Base-by-base conservation (phyloP, 2,888 invertebrate genomes). In the Zygothrica quintamaculata region DNA sequence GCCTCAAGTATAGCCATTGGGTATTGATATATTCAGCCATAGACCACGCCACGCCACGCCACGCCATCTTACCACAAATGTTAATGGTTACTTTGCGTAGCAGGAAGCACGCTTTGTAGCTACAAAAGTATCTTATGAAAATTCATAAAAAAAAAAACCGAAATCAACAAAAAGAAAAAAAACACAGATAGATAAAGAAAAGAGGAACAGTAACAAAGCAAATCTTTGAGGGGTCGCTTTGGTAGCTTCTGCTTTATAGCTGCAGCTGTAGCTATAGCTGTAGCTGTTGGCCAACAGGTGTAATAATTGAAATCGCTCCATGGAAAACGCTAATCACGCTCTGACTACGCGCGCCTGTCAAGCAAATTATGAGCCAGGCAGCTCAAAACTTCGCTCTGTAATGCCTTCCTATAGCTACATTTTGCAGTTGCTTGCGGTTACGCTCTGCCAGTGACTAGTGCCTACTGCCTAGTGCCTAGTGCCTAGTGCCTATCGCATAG, bases 281-380 rank as follows among this genome's bases (percentile, higher is more conserved):
- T 1, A 29, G 5, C 12, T 18, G 39, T 52, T 65, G 37, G 46
- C 44, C 37, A 87, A 84, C 90, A 90, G 90, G 90, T 90, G 90
- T 90, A 89, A 89, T 90, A 90, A 90, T 90, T 90, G 90, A 86
- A 89, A 87, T 85, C 77, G 79, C 82, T 74, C 74, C 84, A 80
- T 79, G 81, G 69, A 69, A 88, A 88, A 82, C 85, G 78, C 84
- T 78, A 84, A 80, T 84, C 77, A 77, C 65, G 76, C 67, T 62
- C 59, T 48, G 60, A 51, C 58, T 64, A 50, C 70, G 71, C 70
- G 76, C 75, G 70, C 74, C 65, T 78, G 73, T 68, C 65, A 65
- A 65, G 56, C 53, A 65, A 67, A 68, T 67, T 68, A 73, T 68
- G 78, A 64, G 67, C 56, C 78, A 75, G 59, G 65, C 60, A 12